These are phyloP conservation scores for Apeltes quadracus DNA, from an alignment of 2,113 vertebrate species.

Conservation along the genomic window DNA sequence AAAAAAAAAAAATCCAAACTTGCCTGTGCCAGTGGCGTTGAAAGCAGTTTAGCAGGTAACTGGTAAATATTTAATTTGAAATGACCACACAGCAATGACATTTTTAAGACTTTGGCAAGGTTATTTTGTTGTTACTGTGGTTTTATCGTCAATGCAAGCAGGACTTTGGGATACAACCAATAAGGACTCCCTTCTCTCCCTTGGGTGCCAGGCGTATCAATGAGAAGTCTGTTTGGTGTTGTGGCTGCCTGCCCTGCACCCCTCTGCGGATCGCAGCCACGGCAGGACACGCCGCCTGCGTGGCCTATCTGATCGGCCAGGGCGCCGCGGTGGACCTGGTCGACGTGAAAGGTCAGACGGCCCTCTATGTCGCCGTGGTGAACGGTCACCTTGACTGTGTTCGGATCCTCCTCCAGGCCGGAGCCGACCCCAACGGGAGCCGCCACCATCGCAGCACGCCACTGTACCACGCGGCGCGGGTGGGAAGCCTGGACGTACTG, in stretches of 20 bases:
- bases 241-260: conserved; percentile 92
- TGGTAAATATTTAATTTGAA: conserved; percentile 17
- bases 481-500: conserved; percentile 89
- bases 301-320: conserved; percentile 87
- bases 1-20: too few relatives aligned
- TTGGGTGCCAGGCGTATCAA: conserved; percentile 85
- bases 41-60: conserved; percentile 2
- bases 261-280: conserved; percentile 91
- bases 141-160: background rate
- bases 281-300: conserved; percentile 87
- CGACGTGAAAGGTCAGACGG: conserved; percentile 94
- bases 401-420: conserved; percentile 88
- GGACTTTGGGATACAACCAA: background rate
- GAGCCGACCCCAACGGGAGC: conserved; percentile 92
- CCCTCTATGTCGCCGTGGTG: conserved; percentile 91
- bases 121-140: background rate
- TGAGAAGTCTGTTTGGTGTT: conserved; percentile 94
- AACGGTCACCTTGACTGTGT: conserved; percentile 92
- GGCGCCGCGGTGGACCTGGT: conserved; percentile 93
- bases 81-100: background rate
- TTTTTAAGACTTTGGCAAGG: too few relatives aligned
- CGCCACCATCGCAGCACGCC: conserved; percentile 93
- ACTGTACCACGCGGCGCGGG: conserved; percentile 87
- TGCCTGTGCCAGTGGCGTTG: background rate
- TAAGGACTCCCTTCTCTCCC: background rate